These are phyloP conservation scores for Gonioctena quinquepunctata DNA, from an alignment of 1,140 invertebrate genomes.

Conservation along the genomic window DNA sequence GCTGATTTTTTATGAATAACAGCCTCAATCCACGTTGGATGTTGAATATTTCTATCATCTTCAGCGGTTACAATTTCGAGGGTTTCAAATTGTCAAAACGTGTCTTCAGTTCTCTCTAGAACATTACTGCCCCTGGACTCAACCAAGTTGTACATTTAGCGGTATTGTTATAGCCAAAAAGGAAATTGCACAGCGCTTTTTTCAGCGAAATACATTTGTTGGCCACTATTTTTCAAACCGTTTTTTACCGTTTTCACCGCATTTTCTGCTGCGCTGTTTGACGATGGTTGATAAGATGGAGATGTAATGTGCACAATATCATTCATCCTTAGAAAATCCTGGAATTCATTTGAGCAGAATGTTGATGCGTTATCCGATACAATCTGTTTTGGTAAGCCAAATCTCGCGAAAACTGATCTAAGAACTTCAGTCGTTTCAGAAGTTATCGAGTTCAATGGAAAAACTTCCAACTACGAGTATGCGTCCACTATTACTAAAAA, in stretches of 20 bases:
- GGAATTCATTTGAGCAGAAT: constrained; percentile 43
- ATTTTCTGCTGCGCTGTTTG: constrained; percentile 53
- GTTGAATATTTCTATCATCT: not conserved
- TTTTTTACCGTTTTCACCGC: constrained; percentile 53
- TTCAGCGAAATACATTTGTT: no score
- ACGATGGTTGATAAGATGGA: constrained; percentile 48
- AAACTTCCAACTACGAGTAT: no score
- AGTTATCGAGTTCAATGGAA: no score
- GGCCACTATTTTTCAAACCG: constrained; percentile 43
- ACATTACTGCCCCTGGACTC: no score
- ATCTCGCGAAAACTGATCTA: constrained; percentile 30
- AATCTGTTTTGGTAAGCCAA: constrained; percentile 46
- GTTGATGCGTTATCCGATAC: constrained; percentile 49
- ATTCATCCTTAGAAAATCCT: constrained; percentile 39
- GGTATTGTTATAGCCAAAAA: no score
- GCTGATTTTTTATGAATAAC: not conserved
- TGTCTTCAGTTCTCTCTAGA: no score
- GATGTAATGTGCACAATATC: constrained; percentile 44
- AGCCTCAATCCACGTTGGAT: not conserved
- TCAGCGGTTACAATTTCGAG: not conserved
- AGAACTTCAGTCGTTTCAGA: no score
- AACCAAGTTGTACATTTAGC: no score
- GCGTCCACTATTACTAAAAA: no score
- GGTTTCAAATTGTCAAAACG: not conserved
- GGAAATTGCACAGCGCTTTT: no score